Base-by-base conservation (phyloP, 2,797 vertebrate species). In the Sparidentex hasta region DNA sequence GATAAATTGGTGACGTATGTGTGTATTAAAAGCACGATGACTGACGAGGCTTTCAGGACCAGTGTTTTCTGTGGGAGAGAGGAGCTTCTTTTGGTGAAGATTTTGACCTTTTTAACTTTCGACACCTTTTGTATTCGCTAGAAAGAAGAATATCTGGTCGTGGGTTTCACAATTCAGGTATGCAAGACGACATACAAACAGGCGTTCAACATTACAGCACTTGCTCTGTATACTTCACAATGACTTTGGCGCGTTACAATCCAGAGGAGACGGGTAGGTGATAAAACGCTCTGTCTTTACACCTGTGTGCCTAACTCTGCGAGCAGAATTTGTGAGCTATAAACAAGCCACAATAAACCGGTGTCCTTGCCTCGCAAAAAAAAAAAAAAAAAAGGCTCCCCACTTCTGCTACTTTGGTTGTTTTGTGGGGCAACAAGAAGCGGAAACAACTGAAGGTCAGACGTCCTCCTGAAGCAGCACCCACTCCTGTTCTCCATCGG, bases 381-480 rank as follows among this genome's bases (percentile, higher is more conserved):
- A 8, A 71, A 69, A 44, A 47, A 80, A 68, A 82, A 27, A 33
- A 8, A 71, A 69, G 29, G 25, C 20, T 46, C 68, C 33, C 1
- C 47, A 7, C 23, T 76, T 74, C 67, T 51, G 63, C 66, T 55
- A 64, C 66, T n/a, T 69, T 57, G 57, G 58, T 29, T 65, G 67
- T 81, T 84, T 89, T 64, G 85, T 79, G 73, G 74, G 68, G 65
- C 54, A 23, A 74, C 59, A 65, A 66, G 62, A 69, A 81, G 44
- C 58, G 11, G 62, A 71, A 74, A 88, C 80, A 74, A 81, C 54
- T 84, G 80, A 91, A 92, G 92, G 93, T 92, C 90, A 91, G 7
- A 64, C 72, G 63, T 86, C 80, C 78, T 88, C 74, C 71, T 82
- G 55, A 76, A 89, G 80, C 63, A 88, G 80, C 63, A 51, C 72